Percentiles rank a stretch among this genome's conserved stretches.
Evolutionary conservation across 2,888 invertebrate genomes (phyloP).

Genomic region (Eupithecia insigniata): DNA sequence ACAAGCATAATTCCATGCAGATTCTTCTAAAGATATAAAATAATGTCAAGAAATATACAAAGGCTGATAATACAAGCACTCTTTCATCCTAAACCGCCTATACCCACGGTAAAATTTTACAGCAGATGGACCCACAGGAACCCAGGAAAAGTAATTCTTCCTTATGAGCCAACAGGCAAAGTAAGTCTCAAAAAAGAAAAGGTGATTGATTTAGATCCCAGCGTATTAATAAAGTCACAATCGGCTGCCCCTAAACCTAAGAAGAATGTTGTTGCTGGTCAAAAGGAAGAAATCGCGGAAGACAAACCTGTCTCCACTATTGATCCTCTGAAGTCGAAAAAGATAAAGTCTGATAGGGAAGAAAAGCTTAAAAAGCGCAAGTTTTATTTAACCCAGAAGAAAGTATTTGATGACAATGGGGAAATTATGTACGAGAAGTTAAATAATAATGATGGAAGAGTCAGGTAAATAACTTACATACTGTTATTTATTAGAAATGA

Average conservation of each 20-base stretch:
- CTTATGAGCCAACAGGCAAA: conserved; percentile 67
- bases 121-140: conserved; percentile 81
- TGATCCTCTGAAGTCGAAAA: conserved; percentile 46
- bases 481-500: background rate
- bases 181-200: conserved; percentile 69
- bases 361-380: conserved; percentile 63
- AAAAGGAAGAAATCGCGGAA: conserved; percentile 7
- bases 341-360: conserved; percentile 63
- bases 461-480: conserved; percentile 68
- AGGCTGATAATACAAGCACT: conserved; percentile 49
- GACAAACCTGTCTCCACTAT: conserved; percentile 22
- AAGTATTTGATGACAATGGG: conserved; percentile 81
- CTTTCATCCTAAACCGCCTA: conserved; percentile 40
- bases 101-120: conserved; percentile 61
- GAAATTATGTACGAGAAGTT: conserved; percentile 86
- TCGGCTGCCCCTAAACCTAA: conserved; percentile 14
- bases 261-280: conserved; percentile 38
- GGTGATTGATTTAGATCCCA: conserved; percentile 66
- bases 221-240: conserved; percentile 49
- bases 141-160: conserved; percentile 79
- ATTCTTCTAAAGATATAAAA: background rate
- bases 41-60: conserved; percentile 52
- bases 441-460: conserved; percentile 84
- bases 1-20: background rate
- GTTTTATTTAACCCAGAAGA: conserved; percentile 69